A percentile compares a stretch with the other conserved stretches of the same genome.
Conservation (phyloP, 2,113 vertebrate genomes). For the Pelvicachromis taeniatus region DNA sequence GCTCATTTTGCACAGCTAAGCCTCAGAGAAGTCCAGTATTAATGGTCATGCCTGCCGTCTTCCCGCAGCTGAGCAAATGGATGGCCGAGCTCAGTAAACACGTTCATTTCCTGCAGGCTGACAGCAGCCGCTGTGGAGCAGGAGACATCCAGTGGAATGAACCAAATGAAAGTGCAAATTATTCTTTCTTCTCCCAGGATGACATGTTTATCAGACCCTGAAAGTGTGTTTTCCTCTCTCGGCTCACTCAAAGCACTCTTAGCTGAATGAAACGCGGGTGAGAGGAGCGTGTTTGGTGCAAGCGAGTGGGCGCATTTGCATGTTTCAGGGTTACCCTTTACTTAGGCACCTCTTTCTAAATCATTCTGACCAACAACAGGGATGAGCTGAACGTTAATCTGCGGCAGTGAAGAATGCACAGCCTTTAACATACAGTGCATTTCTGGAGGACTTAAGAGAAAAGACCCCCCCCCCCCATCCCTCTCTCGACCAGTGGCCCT, state of each 20-base stretch:
- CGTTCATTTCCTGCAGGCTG: constrained; percentile 45
- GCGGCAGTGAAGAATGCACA: not conserved
- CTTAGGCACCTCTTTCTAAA: not conserved
- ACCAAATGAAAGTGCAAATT: constrained; percentile 61
- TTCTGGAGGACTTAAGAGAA: not conserved
- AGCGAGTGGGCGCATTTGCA: not conserved
- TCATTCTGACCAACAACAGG: not conserved
- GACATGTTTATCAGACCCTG: constrained; percentile 63
- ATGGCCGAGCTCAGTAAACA: constrained; percentile 35
- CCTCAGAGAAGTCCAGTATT: constrained; percentile 6
- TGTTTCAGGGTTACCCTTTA: not conserved
- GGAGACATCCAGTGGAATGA: constrained; percentile 47
- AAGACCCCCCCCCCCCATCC: not conserved
- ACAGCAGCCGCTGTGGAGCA: constrained; percentile 39
- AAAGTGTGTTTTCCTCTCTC: constrained; percentile 46
- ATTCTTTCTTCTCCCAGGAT: constrained; percentile 55
- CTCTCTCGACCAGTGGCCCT: not conserved
- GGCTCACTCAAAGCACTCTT: constrained; percentile 16
- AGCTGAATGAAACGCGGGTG: not conserved
- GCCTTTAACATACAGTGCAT: not conserved
- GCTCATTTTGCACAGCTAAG: not conserved
- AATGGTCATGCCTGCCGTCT: constrained; percentile 12
- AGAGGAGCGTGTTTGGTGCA: not conserved
- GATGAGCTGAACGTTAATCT: not conserved
- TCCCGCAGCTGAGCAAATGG: constrained; percentile 27